Percentiles rank a stretch among this genome's conserved stretches.
Evolutionary conservation across 92 coral and sea anemone genomes (phyloP).

Genomic region (Ricordea florida): DNA sequence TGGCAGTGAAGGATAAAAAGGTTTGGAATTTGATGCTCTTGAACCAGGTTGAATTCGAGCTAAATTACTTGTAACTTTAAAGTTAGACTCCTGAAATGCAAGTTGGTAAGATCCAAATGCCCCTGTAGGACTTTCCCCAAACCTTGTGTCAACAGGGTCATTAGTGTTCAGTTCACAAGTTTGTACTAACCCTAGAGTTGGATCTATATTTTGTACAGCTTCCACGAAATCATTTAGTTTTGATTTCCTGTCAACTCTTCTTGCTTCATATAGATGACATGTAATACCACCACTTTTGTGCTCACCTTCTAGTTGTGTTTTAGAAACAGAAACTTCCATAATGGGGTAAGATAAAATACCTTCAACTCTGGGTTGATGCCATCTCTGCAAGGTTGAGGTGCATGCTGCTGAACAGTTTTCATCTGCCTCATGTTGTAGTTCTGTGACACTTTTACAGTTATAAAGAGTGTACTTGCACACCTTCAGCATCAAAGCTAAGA

Average conservation of each 20-base stretch:
- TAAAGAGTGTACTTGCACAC: constrained; percentile 20
- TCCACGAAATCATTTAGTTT: constrained; percentile 28
- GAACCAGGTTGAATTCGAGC: neutral
- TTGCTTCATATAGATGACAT: constrained; percentile 63
- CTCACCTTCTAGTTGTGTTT: constrained; percentile 33
- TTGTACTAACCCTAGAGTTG: constrained; percentile 45
- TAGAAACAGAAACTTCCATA: constrained; percentile 51
- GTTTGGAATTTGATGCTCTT: neutral
- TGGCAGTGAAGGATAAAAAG: constrained; percentile 42
- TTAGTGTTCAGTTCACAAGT: constrained; percentile 28
- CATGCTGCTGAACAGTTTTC: constrained; percentile 53
- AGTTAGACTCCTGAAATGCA: constrained; percentile 19
- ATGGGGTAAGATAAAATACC: constrained; percentile 46
- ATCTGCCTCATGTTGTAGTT: constrained; percentile 48
- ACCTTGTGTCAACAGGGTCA: constrained; percentile 43
- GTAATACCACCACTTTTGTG: constrained; percentile 38
- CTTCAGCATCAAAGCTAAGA: constrained; percentile 1
- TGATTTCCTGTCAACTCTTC: constrained; percentile 39
- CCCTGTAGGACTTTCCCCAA: constrained; percentile 65
- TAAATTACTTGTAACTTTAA: constrained; percentile 2
- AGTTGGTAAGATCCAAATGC: constrained; percentile 64
- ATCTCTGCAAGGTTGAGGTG: constrained; percentile 58
- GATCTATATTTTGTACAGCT: constrained; percentile 36
- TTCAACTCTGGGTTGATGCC: constrained; percentile 52
- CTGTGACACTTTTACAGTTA: constrained; percentile 28